Conservation (phyloP, 2,797 vertebrate genomes). For the Balearica regulorum region DNA sequence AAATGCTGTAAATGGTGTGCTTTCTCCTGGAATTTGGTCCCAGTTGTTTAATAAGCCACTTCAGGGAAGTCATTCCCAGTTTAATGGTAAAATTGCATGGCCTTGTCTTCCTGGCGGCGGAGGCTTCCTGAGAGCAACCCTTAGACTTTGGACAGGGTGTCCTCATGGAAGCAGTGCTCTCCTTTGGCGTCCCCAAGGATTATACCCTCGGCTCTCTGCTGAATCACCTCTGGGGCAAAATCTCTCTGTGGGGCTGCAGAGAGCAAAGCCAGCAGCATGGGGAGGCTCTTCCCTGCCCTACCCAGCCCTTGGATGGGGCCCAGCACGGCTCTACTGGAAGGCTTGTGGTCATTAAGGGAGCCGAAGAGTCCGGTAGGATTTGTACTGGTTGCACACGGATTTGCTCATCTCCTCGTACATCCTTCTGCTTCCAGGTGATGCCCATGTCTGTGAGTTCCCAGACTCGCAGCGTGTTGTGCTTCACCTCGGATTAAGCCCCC, state of each 20-base stretch:
- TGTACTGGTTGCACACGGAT: neutral
- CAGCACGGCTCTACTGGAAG: neutral
- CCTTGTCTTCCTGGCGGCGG: neutral
- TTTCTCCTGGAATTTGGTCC: constrained; percentile 8
- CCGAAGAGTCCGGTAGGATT: neutral
- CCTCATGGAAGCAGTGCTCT: neutral
- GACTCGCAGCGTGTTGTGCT: neutral
- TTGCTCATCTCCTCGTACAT: accelerated
- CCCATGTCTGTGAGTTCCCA: accelerated
- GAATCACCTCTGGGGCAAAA: neutral
- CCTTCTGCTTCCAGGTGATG: accelerated
- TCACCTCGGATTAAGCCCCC: accelerated
- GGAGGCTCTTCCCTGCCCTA: neutral
- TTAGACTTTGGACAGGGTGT: constrained; percentile 45
- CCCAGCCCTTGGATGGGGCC: too few species aligned
- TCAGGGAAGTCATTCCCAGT: constrained; percentile 17
- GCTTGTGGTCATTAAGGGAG: neutral
- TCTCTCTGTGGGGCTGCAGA: neutral
- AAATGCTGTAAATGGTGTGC: neutral
- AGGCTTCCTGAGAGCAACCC: neutral
- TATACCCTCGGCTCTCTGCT: neutral
- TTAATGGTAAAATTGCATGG: neutral
- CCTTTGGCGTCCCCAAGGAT: neutral
- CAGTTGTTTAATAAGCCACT: neutral
- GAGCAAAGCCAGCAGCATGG: neutral